Conservation (phyloP, 2,797 vertebrate genomes). For the Sebastolobus alascanus region DNA sequence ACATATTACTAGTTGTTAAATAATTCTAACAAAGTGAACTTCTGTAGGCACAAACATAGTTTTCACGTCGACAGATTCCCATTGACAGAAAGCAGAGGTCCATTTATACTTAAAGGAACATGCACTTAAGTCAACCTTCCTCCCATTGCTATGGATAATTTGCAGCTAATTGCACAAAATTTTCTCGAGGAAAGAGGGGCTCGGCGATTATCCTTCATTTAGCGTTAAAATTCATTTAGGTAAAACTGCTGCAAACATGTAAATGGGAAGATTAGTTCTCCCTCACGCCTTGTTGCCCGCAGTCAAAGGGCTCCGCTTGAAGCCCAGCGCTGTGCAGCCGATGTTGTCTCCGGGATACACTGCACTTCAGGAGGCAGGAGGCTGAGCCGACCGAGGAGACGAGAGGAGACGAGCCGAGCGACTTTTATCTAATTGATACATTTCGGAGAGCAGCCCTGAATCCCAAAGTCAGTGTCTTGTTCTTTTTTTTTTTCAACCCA, state of each 20-base stretch:
- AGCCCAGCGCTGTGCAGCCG: constrained; percentile 88
- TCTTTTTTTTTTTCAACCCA: constrained; percentile 34
- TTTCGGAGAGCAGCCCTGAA: constrained; percentile 60
- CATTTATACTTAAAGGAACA: constrained; percentile 52
- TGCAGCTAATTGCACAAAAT: constrained; percentile 71
- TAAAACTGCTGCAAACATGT: constrained; percentile 97
- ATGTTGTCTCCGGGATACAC: constrained; percentile 88
- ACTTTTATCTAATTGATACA: constrained; percentile 67
- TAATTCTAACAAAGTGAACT: constrained; percentile 13
- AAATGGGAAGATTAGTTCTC: constrained; percentile 97
- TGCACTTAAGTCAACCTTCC: constrained; percentile 49
- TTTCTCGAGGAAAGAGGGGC: constrained; percentile 45
- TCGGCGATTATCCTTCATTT: constrained; percentile 87
- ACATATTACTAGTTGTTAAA: not conserved
- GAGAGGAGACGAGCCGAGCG: constrained; percentile 15
- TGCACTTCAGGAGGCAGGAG: constrained; percentile 81
- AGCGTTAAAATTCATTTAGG: constrained; percentile 93
- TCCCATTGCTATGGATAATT: constrained; percentile 64
- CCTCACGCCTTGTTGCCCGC: constrained; percentile 97
- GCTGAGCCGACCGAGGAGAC: constrained; percentile 35
- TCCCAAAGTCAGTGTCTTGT: constrained; percentile 57
- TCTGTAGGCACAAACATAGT: constrained; percentile 12
- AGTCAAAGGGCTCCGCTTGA: constrained; percentile 92
- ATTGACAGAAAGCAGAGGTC: constrained; percentile 23
- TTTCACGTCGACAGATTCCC: constrained; percentile 36